Evolutionary conservation across 2,888 invertebrate genomes (phyloP), one percentile per base, ranked within the genome.

Genomic region (Anthophora plumipes): DNA sequence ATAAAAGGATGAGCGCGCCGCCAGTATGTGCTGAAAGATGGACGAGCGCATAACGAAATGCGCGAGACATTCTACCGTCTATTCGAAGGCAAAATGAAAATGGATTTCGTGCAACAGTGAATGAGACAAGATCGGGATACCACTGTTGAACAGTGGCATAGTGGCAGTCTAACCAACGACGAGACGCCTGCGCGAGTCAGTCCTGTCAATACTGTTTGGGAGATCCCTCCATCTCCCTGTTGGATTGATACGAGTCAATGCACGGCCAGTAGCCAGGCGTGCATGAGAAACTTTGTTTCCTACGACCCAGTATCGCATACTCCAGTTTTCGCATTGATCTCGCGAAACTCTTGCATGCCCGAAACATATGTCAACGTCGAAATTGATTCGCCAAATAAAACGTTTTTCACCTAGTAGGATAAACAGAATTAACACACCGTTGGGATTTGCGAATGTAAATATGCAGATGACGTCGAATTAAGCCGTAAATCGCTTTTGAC

Each of bases 121-220:
- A 43, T 43, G 31, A 22, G n/a, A 60, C 14, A n/a, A 25, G 25
- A 70, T 67, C 37, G 71, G 54, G 22, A 66, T 55, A 70, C 54
- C 64, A 69, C 69, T 69, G 59, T 64, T 39, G 41, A 73, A 64
- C 71, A 59, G 67, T 60, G 46, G 67, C 61, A 74, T 73, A 73
- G 68, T 69, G 73, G 43, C 64, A 60, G 66, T 41, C 17, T 25
- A 43, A 52, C 43, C 50, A 25, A 46, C 41, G 59, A 20, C 57
- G 25, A 46, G 72, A 84, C 86, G 86, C 86, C 80, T 86, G 86
- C 86, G 86, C 86, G 77, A 77, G 54, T 75, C 57, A 54, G 41
- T 31, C 80, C 79, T 84, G 85, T 86, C 86, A 86, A 86, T 86
- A 86, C 84, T 77, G 67, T 77, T 72, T 71, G 69, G 67, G 61